phyloP scores from a whole-genome alignment of 2,888 invertebrate species.

The Schizaphis graminum region DNA sequence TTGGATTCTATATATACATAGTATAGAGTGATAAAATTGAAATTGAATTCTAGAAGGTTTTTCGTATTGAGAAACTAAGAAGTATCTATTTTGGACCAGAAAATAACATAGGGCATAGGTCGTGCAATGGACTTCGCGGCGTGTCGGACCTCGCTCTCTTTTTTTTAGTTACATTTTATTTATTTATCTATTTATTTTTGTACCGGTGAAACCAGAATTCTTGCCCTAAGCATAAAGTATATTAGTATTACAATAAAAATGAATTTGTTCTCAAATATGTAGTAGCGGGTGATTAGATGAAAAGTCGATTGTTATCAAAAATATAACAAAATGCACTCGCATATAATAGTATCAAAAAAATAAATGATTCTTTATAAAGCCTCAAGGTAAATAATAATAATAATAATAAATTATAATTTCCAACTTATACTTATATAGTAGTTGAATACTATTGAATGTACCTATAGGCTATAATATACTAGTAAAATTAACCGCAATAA shows the following conservation, averaged over 20 bases:
- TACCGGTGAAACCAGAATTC: slow-evolving; percentile 22
- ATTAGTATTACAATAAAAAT: slow-evolving; percentile 8
- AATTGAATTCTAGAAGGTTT: slow-evolving; percentile 55
- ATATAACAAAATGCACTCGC: neutral
- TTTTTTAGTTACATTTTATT: slow-evolving; percentile 29
- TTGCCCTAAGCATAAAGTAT: slow-evolving; percentile 3
- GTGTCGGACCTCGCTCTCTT: slow-evolving; percentile 64
- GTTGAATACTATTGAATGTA: neutral
- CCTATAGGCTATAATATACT: neutral
- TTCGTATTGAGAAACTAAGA: slow-evolving; percentile 58
- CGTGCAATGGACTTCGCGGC: slow-evolving; percentile 50
- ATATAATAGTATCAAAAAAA: neutral
- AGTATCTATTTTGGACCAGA: slow-evolving; percentile 39
- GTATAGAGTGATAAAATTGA: slow-evolving; percentile 26
- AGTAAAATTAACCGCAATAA: neutral
- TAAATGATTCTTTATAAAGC: neutral
- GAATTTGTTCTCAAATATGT: neutral
- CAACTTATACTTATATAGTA: neutral
- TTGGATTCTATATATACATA: slow-evolving; percentile 9
- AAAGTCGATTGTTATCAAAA: slow-evolving; percentile 36
- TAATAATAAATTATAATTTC: neutral
- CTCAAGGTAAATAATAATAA: neutral
- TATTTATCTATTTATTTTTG: slow-evolving; percentile 33
- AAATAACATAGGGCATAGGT: slow-evolving; percentile 57
- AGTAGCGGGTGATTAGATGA: neutral